Evolutionary conservation across 2,888 invertebrate genomes (phyloP), one percentile per base, ranked within the genome.

Genomic region (Lithodes maja): DNA sequence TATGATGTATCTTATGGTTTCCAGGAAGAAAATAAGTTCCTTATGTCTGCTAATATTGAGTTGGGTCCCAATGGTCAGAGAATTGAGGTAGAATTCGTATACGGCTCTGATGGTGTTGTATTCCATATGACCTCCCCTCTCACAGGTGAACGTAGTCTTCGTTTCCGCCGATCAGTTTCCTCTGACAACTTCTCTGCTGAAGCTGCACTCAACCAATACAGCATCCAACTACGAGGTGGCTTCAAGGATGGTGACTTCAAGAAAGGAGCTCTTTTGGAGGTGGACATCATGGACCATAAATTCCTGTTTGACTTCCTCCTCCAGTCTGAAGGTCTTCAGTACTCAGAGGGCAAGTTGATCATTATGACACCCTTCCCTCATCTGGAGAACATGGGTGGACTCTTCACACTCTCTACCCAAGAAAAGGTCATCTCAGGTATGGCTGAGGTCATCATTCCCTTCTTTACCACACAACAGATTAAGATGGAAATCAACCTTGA

Each of bases 301-400:
- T 81, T 90, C 69, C 52, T 84, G 1, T 75, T 91, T 52, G 86
- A 90, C 55, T 77, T 82, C n/a, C 85, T 89, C 33, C 68, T 88
- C 15, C 88, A 91, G 54, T 82, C 80, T 17, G 78, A 91, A 49
- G 87, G 88, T 3, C 3, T 68, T n/a, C 61, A 52, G 61, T 88
- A 91, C 55, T 79, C 86, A 5, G 90, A 91, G 55, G 91, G 91
- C n/a, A 91, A 91, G 74, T 52, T 91, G 15, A 82, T 90, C n/a
- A 53, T 91, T 9, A 49, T 87, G 33, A 91, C 91, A 3, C 75
- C 86, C 15, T 86, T 90, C 78, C 69, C 69, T 17, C 83, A 82
- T 15, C 85, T 83, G 77, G 82, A 88, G 53, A 85, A 86, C 2
- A 78, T 91, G 52, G 91, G 91, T 69, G 90, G 90, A 33, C 49